A percentile compares a stretch with the other conserved stretches of the same genome.
These are phyloP conservation scores for Sebastes schlegelii DNA, from an alignment of 2,113 vertebrate species.

Conservation along the genomic window DNA sequence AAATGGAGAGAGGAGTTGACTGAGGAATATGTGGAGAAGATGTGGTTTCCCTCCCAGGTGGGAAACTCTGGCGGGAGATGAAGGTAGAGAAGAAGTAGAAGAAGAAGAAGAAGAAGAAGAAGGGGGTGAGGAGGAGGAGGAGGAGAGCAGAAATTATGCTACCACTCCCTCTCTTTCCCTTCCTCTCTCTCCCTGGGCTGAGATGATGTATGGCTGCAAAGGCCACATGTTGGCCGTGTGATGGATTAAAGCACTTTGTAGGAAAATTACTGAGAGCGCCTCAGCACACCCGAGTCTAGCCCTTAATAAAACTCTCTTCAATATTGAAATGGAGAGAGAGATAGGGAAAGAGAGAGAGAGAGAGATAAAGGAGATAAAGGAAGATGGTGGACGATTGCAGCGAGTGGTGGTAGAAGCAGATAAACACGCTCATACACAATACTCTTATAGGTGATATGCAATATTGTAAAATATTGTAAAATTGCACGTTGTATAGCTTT, in stretches of 20 bases:
- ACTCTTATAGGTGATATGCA: constrained; percentile 14
- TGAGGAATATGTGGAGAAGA: constrained; percentile 64
- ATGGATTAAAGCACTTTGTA: constrained; percentile 99
- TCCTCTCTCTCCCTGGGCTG: constrained; percentile 86
- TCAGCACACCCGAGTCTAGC: constrained; percentile 96
- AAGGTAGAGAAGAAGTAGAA: constrained; percentile 39
- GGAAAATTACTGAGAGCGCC: constrained; percentile 99
- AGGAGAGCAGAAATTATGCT: constrained; percentile 64
- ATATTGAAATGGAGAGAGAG: constrained; percentile 88
- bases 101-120: constrained; percentile 29
- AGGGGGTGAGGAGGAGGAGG: constrained; percentile 33
- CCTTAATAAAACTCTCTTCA: constrained; percentile 99
- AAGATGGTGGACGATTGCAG: constrained; percentile 47
- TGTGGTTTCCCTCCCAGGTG: constrained; percentile 74
- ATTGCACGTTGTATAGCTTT: constrained; percentile 13
- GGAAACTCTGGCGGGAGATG: constrained; percentile 60
- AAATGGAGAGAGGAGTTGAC: constrained; percentile 72
- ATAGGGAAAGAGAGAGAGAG: constrained; percentile 31
- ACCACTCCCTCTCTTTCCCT: constrained; percentile 58
- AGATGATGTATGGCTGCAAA: constrained; percentile 99
- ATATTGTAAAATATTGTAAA: constrained; percentile 19
- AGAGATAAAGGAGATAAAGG: constrained; percentile 69
- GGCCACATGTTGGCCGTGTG: constrained; percentile 98
- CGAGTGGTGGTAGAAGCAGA: constrained; percentile 14
- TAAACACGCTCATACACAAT: constrained; percentile 33